A percentile compares a stretch with the other conserved stretches of the same genome.
Conservation (phyloP, 2,113 vertebrate genomes). For the Bos indicus region DNA sequence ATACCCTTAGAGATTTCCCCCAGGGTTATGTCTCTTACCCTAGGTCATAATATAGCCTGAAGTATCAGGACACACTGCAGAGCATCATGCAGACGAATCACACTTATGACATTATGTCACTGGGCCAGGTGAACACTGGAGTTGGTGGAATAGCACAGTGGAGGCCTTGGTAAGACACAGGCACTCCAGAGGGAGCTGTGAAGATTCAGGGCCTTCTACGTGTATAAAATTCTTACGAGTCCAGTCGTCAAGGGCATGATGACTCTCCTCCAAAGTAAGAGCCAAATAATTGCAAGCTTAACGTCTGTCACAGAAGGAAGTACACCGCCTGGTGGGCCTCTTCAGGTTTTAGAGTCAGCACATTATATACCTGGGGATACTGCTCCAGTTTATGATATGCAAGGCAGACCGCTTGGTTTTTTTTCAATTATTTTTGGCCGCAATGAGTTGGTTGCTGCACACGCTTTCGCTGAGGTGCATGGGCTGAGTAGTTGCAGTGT, state of each 20-base stretch:
- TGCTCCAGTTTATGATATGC: not conserved
- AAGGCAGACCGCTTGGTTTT: not conserved
- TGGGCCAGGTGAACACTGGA: not conserved
- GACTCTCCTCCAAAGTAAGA: not conserved
- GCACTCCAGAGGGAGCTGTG: not conserved
- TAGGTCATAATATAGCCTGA: not conserved
- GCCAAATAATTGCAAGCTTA: not conserved
- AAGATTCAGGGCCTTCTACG: not conserved
- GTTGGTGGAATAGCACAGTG: not conserved
- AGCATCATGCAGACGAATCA: not conserved
- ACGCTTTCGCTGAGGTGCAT: accelerated
- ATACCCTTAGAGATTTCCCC: not conserved
- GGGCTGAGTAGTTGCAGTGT: not conserved
- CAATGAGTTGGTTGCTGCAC: not conserved
- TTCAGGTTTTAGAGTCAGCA: not conserved
- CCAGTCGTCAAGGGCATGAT: not conserved
- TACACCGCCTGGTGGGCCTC: not conserved
- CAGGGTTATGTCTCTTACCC: not conserved
- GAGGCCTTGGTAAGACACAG: not conserved
- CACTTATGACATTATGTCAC: not conserved
- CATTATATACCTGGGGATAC: not conserved
- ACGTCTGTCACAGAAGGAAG: not conserved
- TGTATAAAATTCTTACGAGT: not conserved
- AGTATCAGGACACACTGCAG: not conserved
- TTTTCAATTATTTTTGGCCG: not conserved